Evolutionary conservation across 1,140 invertebrate genomes (phyloP).

Genomic region (Zaprionus kolodkinae): DNA sequence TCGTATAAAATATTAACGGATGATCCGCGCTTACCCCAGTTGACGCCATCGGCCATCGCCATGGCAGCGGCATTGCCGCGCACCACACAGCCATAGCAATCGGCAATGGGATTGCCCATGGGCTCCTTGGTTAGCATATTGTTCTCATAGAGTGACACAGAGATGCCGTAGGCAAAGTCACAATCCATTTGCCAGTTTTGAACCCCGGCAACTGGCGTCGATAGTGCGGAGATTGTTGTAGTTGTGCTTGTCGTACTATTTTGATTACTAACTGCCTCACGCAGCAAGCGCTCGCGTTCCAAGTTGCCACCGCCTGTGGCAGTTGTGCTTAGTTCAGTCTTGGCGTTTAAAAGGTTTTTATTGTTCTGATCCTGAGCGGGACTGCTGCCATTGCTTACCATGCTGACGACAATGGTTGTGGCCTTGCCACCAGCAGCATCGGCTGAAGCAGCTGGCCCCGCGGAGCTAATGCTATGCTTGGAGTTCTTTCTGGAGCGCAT

Average conservation of each 20-base stretch:
- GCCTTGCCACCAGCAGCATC: conserved; percentile 38
- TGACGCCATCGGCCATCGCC: conserved; percentile 95
- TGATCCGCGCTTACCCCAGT: conserved; percentile 91
- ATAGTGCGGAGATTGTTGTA: background rate
- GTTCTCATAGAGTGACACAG: conserved; percentile 91
- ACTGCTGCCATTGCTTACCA: conserved; percentile 58
- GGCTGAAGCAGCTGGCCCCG: conserved; percentile 4
- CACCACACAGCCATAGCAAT: conserved; percentile 94
- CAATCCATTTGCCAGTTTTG: conserved; percentile 88
- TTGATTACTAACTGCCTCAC: conserved; percentile 78
- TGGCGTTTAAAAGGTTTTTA: conserved; percentile 74
- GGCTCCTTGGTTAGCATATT: conserved; percentile 90
- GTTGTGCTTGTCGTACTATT: conserved; percentile 7
- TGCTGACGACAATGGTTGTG: conserved; percentile 76
- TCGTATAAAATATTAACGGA: background rate
- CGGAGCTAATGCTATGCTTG: conserved; percentile 58
- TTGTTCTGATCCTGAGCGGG: conserved; percentile 76
- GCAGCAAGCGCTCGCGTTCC: conserved; percentile 70
- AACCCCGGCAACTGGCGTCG: conserved; percentile 86
- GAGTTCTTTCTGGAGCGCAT: conserved; percentile 82
- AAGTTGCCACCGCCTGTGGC: conserved; percentile 32
- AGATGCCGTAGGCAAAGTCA: conserved; percentile 89
- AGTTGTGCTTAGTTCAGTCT: conserved; percentile 58
- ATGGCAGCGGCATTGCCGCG: conserved; percentile 92
- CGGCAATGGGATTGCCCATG: conserved; percentile 95